Conservation (phyloP, 2,888 invertebrate genomes). For the Sesia apiformis region DNA sequence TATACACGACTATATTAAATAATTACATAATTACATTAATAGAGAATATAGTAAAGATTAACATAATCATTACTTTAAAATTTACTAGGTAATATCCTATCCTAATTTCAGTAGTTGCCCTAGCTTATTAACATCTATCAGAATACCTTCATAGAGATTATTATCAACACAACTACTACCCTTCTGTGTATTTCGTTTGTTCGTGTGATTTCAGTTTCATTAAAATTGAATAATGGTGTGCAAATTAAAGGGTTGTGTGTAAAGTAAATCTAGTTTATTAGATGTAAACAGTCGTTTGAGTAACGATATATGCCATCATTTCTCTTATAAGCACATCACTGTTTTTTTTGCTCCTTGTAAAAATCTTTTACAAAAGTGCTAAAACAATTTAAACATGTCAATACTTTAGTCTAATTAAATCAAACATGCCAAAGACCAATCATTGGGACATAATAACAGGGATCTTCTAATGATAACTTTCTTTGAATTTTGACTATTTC, state of each 20-base stretch:
- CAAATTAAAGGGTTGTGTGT: conserved; percentile 75
- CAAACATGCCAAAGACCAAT: conserved; percentile 70
- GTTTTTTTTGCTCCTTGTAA: conserved; percentile 13
- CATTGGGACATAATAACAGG: conserved; percentile 65
- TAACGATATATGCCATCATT: conserved; percentile 35
- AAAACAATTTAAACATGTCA: conserved; percentile 42
- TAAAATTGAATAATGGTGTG: conserved; percentile 63
- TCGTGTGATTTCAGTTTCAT: conserved; percentile 27
- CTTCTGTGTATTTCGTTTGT: conserved; percentile 33
- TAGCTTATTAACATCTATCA: conserved; percentile 43
- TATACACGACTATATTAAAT: conserved; percentile 63
- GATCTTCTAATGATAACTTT: conserved; percentile 49
- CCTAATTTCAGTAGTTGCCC: conserved; percentile 64
- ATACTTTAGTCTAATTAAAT: conserved; percentile 44
- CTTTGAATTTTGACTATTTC: conserved; percentile 38
- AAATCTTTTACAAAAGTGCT: conserved; percentile 19
- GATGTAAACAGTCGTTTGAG: conserved; percentile 55
- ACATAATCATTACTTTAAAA: conserved; percentile 69
- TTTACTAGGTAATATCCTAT: conserved; percentile 59
- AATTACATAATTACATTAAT: conserved; percentile 66
- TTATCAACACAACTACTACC: conserved; percentile 22
- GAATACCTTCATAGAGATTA: conserved; percentile 41
- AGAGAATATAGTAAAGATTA: conserved; percentile 65
- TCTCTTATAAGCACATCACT: conserved; percentile 24
- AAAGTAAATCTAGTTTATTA: conserved; percentile 71